These are phyloP conservation scores for Cynopterus brachyotis DNA, from an alignment of 2,113 vertebrate species.

Conservation along the genomic window DNA sequence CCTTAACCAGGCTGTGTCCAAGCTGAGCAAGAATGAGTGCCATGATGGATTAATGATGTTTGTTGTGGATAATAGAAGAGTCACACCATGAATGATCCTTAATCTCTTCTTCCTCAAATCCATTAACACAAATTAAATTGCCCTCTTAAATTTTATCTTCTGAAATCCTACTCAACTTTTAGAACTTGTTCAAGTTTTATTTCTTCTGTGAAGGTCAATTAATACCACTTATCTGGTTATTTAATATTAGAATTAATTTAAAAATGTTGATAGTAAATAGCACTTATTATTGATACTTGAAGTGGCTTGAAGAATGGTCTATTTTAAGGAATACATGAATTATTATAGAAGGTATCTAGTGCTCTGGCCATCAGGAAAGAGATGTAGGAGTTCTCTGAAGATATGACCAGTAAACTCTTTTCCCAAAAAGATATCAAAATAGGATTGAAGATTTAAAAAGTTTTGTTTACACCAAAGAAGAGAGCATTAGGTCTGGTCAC, in stretches of 20 bases:
- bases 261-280: background rate
- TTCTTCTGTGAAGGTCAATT: background rate
- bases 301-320: background rate
- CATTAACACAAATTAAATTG: background rate
- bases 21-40: background rate
- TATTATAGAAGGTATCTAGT: background rate
- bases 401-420: background rate
- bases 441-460: background rate
- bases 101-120: background rate
- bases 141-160: background rate
- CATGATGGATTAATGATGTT: background rate
- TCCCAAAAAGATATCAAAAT: background rate
- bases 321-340: background rate
- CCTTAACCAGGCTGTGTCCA: background rate
- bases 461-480: background rate
- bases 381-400: background rate
- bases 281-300: background rate
- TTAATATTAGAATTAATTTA: background rate
- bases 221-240: constrained; percentile 4
- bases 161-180: background rate
- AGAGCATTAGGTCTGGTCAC: background rate
- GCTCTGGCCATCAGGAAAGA: background rate
- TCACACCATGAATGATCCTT: background rate
- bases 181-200: background rate
- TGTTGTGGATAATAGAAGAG: background rate